Conservation (phyloP, 2,888 invertebrate species). For the Chrysodeixis includens region DNA sequence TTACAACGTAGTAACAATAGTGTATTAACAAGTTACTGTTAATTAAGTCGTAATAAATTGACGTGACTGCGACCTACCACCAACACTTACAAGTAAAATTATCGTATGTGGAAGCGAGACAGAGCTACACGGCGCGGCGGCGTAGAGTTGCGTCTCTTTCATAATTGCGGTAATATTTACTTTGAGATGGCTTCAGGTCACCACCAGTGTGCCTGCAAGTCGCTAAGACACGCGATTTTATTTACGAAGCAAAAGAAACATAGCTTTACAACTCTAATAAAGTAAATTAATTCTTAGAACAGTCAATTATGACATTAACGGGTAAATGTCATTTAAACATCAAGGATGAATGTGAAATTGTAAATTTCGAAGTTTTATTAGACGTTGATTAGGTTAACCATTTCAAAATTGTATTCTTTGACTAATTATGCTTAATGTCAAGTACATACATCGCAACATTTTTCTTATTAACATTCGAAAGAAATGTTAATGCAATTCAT, state of each 20-base stretch:
- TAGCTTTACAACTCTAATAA: slow-evolving; percentile 33
- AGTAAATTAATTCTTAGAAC: slow-evolving; percentile 15
- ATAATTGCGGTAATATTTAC: too few relatives aligned
- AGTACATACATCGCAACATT: too few relatives aligned
- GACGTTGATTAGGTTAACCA: background rate
- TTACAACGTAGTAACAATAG: background rate
- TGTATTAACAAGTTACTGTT: slow-evolving; percentile 9
- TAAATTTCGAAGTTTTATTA: background rate
- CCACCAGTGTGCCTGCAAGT: background rate
- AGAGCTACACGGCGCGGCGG: too few relatives aligned
- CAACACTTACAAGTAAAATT: too few relatives aligned
- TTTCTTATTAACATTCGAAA: too few relatives aligned
- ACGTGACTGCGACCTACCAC: slow-evolving; percentile 7
- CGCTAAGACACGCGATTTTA: slow-evolving; percentile 41
- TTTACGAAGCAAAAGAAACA: slow-evolving; percentile 35
- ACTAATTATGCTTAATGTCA: too few relatives aligned
- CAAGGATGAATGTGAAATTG: background rate
- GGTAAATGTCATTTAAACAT: background rate
- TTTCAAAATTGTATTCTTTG: too few relatives aligned
- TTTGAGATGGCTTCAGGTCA: background rate
- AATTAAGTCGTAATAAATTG: slow-evolving; percentile 27
- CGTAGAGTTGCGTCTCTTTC: too few relatives aligned
- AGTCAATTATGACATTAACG: background rate
- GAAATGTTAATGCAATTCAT: too few relatives aligned
- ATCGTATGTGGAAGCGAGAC: too few relatives aligned